Conservation (phyloP, 2,113 vertebrate genomes). For the Myotis yumanensis region DNA sequence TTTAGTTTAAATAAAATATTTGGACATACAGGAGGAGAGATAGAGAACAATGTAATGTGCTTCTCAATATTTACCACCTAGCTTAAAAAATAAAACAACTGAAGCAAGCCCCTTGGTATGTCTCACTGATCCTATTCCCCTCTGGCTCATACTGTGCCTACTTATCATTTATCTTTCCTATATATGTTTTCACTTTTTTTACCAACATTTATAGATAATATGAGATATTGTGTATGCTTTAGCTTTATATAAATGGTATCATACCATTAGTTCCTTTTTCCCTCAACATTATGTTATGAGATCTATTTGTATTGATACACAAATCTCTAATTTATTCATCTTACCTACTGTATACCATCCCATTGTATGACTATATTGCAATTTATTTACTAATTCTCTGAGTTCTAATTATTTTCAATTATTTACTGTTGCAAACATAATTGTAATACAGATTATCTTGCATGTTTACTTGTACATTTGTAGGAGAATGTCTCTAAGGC, state of each 20-base stretch:
- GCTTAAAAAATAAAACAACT: background rate
- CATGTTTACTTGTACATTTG: background rate
- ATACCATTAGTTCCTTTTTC: background rate
- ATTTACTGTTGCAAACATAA: background rate
- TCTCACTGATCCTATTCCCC: background rate
- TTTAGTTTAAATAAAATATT: slow-evolving; percentile 30
- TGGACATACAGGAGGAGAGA: background rate
- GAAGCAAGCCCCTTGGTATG: background rate
- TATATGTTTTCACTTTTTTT: background rate
- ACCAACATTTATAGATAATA: background rate
- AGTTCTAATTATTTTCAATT: background rate
- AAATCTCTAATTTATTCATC: background rate
- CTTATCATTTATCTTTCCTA: background rate
- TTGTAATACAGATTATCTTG: background rate
- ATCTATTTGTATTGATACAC: background rate
- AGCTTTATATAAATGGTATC: background rate
- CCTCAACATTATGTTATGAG: background rate
- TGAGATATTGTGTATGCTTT: background rate
- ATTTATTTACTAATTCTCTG: background rate
- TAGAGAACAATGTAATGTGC: background rate
- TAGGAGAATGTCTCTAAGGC: background rate
- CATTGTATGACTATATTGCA: background rate
- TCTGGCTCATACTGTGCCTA: background rate
- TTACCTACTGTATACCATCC: background rate
- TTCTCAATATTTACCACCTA: background rate